Evolutionary conservation across 1,140 invertebrate species (phyloP).

Genomic region (Cydia amplana): DNA sequence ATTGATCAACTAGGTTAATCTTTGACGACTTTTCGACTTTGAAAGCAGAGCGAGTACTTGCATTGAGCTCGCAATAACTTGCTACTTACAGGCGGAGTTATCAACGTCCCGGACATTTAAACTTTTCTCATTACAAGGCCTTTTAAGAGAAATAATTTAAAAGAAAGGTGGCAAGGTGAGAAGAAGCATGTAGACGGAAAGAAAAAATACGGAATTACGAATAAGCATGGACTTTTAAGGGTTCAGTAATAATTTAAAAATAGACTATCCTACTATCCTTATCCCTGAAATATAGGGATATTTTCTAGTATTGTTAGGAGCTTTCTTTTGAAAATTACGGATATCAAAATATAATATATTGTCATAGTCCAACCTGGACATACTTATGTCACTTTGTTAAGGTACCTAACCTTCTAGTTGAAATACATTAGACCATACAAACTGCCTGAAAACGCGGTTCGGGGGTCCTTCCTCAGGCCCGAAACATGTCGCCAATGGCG

Average conservation of each 20-base stretch:
- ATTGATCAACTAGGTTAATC: constrained; percentile 41
- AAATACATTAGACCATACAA: too few species aligned
- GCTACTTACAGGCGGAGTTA: background rate
- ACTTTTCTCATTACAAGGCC: constrained; percentile 31
- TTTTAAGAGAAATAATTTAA: constrained; percentile 24
- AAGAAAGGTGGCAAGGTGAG: constrained; percentile 30
- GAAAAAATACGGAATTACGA: background rate
- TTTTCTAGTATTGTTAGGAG: too few species aligned
- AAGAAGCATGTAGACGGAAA: constrained; percentile 19
- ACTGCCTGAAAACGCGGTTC: too few species aligned
- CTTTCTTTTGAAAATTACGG: too few species aligned
- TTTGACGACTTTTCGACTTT: constrained; percentile 37
- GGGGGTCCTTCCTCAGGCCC: too few species aligned
- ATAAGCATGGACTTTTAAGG: background rate
- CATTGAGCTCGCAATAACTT: constrained; percentile 23
- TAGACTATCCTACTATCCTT: background rate
- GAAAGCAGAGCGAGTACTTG: background rate
- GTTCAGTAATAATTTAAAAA: background rate
- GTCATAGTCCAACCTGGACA: too few species aligned
- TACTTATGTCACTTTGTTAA: too few species aligned
- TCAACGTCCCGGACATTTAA: constrained; percentile 25
- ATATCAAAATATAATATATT: too few species aligned
- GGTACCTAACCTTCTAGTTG: too few species aligned
- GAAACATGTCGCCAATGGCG: too few species aligned
- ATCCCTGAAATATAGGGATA: too few species aligned